A percentile compares a stretch with the other conserved stretches of the same genome.
These are phyloP conservation scores for Tetramorium alpestre DNA, from an alignment of 1,140 invertebrate genomes.

Conservation along the genomic window DNA sequence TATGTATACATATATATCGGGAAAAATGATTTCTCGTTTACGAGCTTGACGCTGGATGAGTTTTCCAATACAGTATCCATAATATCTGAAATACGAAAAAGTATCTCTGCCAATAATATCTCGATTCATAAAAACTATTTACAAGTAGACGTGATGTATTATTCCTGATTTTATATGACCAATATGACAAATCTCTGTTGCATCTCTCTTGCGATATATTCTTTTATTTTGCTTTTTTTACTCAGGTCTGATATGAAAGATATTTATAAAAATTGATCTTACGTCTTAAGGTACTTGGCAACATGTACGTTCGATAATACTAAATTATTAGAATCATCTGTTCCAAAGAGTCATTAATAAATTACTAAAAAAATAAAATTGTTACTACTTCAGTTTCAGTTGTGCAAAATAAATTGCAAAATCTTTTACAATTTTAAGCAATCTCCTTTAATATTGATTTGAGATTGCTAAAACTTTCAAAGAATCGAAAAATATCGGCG, in stretches of 20 bases:
- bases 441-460: background rate
- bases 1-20: background rate
- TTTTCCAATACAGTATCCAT: background rate
- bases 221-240: background rate
- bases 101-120: background rate
- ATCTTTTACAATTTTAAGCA: background rate
- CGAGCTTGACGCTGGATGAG: background rate
- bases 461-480: background rate
- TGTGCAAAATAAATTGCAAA: background rate
- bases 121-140: slow-evolving; percentile 1
- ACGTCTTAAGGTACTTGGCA: background rate
- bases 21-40: slow-evolving; percentile 27
- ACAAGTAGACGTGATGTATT: background rate
- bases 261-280: background rate
- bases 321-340: no score
- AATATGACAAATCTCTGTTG: background rate
- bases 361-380: background rate
- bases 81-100: background rate
- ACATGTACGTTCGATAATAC: no score
- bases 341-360: background rate
- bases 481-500: background rate
- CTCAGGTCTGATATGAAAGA: background rate
- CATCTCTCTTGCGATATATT: background rate
- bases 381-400: background rate
- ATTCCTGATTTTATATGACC: background rate